Conservation (phyloP, 2,113 vertebrate genomes). For the Boulengeromyrus knoepffleri region DNA sequence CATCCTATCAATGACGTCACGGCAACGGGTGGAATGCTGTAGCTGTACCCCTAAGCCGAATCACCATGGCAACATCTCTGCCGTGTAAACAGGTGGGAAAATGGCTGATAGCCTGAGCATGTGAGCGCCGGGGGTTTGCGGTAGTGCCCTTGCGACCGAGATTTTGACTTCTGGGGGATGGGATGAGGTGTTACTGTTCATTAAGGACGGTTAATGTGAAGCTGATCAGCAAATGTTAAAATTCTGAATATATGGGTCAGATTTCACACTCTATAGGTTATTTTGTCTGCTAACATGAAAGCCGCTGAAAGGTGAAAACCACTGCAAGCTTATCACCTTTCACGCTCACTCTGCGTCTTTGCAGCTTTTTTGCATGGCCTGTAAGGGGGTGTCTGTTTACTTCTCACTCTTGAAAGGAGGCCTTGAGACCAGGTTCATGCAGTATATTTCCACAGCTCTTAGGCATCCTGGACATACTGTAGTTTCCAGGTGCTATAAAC, state of each 20-base stretch:
- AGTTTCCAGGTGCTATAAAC: conserved; percentile 5
- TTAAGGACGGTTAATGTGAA: not conserved
- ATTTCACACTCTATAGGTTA: not conserved
- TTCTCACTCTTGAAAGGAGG: not conserved
- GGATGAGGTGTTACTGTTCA: not conserved
- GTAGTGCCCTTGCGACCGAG: not conserved
- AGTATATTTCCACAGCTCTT: not conserved
- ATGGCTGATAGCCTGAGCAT: not conserved
- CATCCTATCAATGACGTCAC: not conserved
- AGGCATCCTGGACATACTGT: not conserved
- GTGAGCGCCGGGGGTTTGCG: not conserved
- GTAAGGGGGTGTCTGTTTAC: not conserved
- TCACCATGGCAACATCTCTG: not conserved
- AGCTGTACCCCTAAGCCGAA: not conserved
- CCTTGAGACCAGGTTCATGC: not conserved
- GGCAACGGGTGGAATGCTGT: not conserved
- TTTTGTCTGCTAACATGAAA: not conserved
- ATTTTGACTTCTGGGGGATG: not conserved
- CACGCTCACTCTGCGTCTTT: not conserved
- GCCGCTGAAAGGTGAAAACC: not conserved
- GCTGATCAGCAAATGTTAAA: not conserved
- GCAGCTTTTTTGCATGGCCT: not conserved
- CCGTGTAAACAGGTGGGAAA: not conserved
- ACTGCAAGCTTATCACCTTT: not conserved
- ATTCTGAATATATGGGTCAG: not conserved